Conservation (phyloP, 2,797 vertebrate species). For the Phataginus tricuspis region DNA sequence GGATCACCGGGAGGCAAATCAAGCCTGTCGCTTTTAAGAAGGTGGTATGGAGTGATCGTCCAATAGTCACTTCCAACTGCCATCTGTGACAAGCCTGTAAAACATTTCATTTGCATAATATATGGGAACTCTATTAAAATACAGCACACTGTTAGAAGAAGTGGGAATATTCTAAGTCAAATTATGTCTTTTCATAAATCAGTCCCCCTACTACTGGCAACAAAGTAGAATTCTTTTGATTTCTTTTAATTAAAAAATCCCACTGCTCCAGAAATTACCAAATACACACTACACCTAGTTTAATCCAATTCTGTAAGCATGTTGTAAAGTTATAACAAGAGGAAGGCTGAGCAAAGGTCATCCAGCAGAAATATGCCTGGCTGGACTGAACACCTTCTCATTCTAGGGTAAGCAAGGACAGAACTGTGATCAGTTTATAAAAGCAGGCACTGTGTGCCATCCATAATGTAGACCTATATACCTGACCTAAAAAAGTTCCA, state of each 20-base stretch:
- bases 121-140: slow-evolving; percentile 74
- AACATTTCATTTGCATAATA: slow-evolving; percentile 71
- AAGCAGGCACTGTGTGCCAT: slow-evolving; percentile 21
- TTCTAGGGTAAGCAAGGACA: slow-evolving; percentile 62
- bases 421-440: slow-evolving; percentile 41
- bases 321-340: neutral
- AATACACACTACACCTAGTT: neutral
- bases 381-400: neutral
- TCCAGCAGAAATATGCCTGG: neutral
- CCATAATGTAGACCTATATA: slow-evolving; percentile 71
- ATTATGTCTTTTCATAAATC: slow-evolving; percentile 64
- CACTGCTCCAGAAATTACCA: slow-evolving; percentile 31
- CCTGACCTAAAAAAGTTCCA: slow-evolving; percentile 72
- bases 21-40: slow-evolving; percentile 55
- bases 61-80: slow-evolving; percentile 69
- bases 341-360: neutral
- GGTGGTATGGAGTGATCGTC: slow-evolving; percentile 38
- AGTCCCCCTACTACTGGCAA: slow-evolving; percentile 1
- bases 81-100: slow-evolving; percentile 72
- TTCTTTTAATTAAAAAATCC: slow-evolving; percentile 44
- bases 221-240: slow-evolving; percentile 41
- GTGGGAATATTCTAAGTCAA: slow-evolving; percentile 60
- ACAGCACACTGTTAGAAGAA: slow-evolving; percentile 59
- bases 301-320: neutral
- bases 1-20: slow-evolving; percentile 62